A percentile compares a stretch with the other conserved stretches of the same genome.
These are phyloP conservation scores for Keiferia lycopersicella DNA, from an alignment of 2,888 invertebrate genomes.

Conservation along the genomic window DNA sequence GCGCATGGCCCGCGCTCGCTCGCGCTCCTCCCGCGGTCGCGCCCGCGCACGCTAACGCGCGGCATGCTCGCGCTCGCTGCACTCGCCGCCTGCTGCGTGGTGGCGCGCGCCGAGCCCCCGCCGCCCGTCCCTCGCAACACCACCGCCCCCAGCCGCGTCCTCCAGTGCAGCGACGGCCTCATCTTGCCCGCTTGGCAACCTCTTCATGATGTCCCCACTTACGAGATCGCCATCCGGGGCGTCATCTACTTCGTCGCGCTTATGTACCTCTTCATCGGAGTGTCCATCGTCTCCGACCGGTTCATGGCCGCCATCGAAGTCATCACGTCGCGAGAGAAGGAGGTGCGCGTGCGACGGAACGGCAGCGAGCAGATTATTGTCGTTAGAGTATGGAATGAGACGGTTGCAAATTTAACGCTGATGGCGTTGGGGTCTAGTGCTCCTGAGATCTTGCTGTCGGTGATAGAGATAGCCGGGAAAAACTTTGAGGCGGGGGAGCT, in stretches of 20 bases:
- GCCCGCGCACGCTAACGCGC: slow-evolving; percentile 65
- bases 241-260: slow-evolving; percentile 93
- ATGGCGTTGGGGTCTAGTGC: slow-evolving; percentile 99
- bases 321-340: slow-evolving; percentile 98
- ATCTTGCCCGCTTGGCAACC: slow-evolving; percentile 95
- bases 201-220: slow-evolving; percentile 86
- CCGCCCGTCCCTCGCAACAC: slow-evolving; percentile 63
- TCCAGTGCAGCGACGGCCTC: slow-evolving; percentile 90
- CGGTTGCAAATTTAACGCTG: slow-evolving; percentile 98
- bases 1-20: slow-evolving; percentile 48
- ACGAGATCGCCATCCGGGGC: slow-evolving; percentile 92
- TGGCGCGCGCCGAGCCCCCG: slow-evolving; percentile 69
- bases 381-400: slow-evolving; percentile 99
- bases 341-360: slow-evolving; percentile 93
- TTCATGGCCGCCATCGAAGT: slow-evolving; percentile 99
- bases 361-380: slow-evolving; percentile 94
- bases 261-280: slow-evolving; percentile 98
- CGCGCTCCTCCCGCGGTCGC: slow-evolving; percentile 65
- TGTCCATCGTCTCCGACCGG: slow-evolving; percentile 98
- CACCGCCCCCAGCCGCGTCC: slow-evolving; percentile 60
- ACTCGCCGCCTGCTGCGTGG: slow-evolving; percentile 73
- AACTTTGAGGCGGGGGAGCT: slow-evolving; percentile 97
- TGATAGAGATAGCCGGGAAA: slow-evolving; percentile 98
- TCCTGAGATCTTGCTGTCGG: slow-evolving; percentile 97
- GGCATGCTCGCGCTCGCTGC: slow-evolving; percentile 77